Evolutionary conservation across 2,113 vertebrate genomes (phyloP), one percentile per base, ranked within the genome.

Genomic region (Trochalopteron elliotii): DNA sequence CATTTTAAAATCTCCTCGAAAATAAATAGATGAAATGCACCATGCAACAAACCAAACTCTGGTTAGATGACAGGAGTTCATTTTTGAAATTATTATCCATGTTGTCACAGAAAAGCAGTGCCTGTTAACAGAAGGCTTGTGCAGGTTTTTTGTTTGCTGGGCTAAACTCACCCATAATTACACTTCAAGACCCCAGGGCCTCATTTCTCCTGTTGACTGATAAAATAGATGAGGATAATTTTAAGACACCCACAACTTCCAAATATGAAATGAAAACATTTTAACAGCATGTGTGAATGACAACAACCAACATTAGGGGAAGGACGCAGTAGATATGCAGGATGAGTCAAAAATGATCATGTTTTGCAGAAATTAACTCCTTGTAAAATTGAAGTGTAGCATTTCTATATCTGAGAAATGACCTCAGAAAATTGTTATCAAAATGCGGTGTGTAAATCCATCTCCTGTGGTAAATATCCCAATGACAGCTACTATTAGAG

Each of bases 311-410:
- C 39, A 11, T 27, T 55, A 80, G 19, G 13, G 27, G 16, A 63
- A 67, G 22, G 40, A 56, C 0, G 0, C 30, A 31, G 24, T 55
- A 30, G 10, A 52, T 72, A 31, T 37, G 74, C 27, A 30, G 31
- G 30, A 49, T 30, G 28, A 82, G 16, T 40, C 9, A 47, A 89
- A 93, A 84, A 57, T n/a, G 12, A 12, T 15, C 67, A 24, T n/a
- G 18, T 45, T 94, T 80, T 69, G 28, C n/a, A 93, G 67, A 95
- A 92, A 95, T 53, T 57, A 17, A n/a, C 47, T 85, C 33, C 70
- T 60, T 37, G 55, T 22, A 85, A 87, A 92, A 94, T 68, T 75
- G 61, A 64, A 64, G 31, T 22, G 69, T 84, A 44, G 33, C 35
- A 50, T 84, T 83, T 91, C 64, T 70, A 1, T 55, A 55, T 55